These are phyloP conservation scores for Hetaerina titia DNA, from an alignment of 2,888 invertebrate genomes.

Conservation along the genomic window DNA sequence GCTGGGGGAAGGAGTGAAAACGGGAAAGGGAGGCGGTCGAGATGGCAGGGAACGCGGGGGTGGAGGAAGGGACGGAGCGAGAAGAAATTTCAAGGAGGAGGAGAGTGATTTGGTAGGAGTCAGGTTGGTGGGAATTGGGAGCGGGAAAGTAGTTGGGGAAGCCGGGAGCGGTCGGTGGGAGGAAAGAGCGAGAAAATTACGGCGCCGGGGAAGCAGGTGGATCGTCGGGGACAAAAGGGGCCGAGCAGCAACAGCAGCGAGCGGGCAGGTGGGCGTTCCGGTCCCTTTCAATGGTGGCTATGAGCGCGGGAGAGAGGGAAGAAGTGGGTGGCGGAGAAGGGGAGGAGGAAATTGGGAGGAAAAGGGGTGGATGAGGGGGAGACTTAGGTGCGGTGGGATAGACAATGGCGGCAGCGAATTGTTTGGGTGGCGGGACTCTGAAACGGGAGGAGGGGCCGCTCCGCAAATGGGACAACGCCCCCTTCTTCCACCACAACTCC, in stretches of 20 bases:
- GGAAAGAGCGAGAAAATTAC: not conserved
- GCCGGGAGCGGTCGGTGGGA: not conserved
- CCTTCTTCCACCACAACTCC: not conserved
- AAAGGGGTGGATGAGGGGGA: not conserved
- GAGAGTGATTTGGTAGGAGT: not conserved
- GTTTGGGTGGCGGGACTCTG: not conserved
- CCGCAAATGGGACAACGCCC: constrained; percentile 11
- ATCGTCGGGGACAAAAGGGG: constrained; percentile 18
- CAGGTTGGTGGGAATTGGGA: not conserved
- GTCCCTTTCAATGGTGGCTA: not conserved
- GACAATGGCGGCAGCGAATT: not conserved
- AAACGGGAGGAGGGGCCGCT: not conserved
- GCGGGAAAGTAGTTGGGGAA: not conserved
- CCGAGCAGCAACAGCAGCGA: not conserved
- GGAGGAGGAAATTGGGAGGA: not conserved
- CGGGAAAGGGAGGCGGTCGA: not conserved
- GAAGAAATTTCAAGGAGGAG: not conserved
- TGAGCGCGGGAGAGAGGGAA: not conserved
- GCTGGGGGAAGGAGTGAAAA: no score
- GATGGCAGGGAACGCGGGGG: not conserved
- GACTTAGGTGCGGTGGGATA: not conserved
- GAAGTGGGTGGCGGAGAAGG: not conserved
- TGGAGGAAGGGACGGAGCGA: not conserved
- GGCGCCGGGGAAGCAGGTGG: not conserved
- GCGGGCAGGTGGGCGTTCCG: not conserved